Percentiles rank a stretch among this genome's conserved stretches.
Evolutionary conservation across 2,113 vertebrate species (phyloP).

Genomic region (Columba janthina): DNA sequence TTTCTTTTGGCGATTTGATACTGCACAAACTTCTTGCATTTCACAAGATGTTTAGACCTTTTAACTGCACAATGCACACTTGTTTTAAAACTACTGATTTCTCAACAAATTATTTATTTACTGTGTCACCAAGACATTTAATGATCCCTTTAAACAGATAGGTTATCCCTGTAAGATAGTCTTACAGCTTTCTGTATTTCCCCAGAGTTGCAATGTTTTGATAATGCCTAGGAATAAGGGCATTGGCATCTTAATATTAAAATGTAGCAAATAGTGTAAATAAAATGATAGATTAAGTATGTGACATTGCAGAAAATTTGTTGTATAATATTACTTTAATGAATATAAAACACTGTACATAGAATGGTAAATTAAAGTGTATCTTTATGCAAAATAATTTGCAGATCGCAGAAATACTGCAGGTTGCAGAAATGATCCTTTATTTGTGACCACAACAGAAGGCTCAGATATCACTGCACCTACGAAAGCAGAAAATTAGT

Average conservation of each 20-base stretch:
- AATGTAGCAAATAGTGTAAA: constrained; percentile 65
- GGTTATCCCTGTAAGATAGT: background rate
- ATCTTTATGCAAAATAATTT: constrained; percentile 56
- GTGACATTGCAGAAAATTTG: constrained; percentile 49
- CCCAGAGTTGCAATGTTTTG: background rate
- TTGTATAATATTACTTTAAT: constrained; percentile 81
- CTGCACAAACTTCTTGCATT: constrained; percentile 48
- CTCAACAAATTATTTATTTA: constrained; percentile 76
- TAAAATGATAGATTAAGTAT: constrained; percentile 50
- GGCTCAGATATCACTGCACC: background rate
- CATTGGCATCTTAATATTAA: background rate
- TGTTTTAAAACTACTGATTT: constrained; percentile 80
- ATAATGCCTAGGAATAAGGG: background rate
- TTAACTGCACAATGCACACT: constrained; percentile 68
- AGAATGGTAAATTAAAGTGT: constrained; percentile 60
- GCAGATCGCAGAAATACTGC: background rate
- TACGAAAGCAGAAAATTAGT: background rate
- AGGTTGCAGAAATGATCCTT: background rate
- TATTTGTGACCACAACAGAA: background rate
- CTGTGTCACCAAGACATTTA: constrained; percentile 37
- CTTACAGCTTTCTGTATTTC: background rate
- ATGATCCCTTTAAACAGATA: constrained; percentile 9
- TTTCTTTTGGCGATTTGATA: constrained; percentile 13
- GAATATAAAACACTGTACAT: constrained; percentile 76
- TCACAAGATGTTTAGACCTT: constrained; percentile 59